These are phyloP conservation scores for Phoxinus phoxinus DNA, from an alignment of 2,113 vertebrate species.

Conservation along the genomic window DNA sequence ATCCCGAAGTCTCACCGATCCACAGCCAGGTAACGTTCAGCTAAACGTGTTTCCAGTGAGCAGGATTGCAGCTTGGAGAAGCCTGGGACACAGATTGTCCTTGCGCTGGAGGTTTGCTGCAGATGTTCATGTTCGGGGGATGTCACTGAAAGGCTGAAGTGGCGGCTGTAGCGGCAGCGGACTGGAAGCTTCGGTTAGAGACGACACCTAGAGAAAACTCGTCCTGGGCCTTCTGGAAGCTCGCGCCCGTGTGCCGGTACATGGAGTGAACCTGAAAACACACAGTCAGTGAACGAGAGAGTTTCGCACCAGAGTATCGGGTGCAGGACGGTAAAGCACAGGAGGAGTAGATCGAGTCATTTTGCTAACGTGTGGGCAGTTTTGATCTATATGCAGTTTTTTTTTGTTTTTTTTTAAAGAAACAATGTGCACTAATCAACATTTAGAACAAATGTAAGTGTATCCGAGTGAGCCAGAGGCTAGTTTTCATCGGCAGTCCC, in stretches of 20 bases:
- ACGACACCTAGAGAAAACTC: slow-evolving; percentile 93
- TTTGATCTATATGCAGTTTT: no score
- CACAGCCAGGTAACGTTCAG: slow-evolving; percentile 7
- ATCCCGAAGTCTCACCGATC: not conserved
- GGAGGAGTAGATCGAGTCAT: no score
- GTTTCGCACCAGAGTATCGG: not conserved
- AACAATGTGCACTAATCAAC: no score
- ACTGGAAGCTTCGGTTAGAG: slow-evolving; percentile 85
- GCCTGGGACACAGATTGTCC: not conserved
- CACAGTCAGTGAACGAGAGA: not conserved
- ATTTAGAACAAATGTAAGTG: no score
- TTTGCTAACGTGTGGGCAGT: no score
- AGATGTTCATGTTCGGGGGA: no score
- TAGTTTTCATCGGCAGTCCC: no score
- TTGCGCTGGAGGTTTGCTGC: not conserved
- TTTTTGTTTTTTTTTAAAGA: no score
- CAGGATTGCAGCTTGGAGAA: not conserved
- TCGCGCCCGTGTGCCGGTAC: slow-evolving; percentile 91
- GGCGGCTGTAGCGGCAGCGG: slow-evolving; percentile 78
- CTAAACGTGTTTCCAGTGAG: not conserved
- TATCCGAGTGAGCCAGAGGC: no score
- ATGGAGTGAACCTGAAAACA: slow-evolving; percentile 86
- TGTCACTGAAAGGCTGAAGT: slow-evolving; percentile 77
- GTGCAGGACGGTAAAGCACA: no score
- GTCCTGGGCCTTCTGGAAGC: slow-evolving; percentile 92